phyloP scores from a whole-genome alignment of 2,797 vertebrate genomes.

The Notolabrus celidotus region DNA sequence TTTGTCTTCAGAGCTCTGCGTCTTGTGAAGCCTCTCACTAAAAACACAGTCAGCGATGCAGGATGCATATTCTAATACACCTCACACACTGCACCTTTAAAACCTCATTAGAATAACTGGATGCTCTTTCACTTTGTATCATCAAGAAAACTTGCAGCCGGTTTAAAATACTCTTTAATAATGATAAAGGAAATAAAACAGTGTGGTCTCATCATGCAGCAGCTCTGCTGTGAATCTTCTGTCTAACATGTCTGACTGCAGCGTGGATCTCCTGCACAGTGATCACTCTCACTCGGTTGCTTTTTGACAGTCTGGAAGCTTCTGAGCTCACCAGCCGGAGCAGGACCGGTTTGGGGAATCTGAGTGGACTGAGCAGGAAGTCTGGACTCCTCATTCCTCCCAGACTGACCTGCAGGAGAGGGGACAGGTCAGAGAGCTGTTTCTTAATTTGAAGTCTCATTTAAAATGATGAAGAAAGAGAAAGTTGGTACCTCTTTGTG shows the following conservation, averaged over 20 bases:
- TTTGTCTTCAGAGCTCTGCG: no score
- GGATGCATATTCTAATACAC: no score
- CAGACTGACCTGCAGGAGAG: constrained; percentile 26
- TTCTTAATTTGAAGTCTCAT: no score
- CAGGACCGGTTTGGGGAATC: constrained; percentile 56
- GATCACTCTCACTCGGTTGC: constrained; percentile 67
- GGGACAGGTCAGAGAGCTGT: neutral
- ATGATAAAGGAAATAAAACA: constrained; percentile 27
- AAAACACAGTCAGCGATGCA: no score
- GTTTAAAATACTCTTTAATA: constrained; percentile 54
- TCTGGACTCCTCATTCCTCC: constrained; percentile 26
- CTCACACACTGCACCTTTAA: no score
- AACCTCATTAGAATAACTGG: no score
- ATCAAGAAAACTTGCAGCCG: neutral
- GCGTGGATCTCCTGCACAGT: constrained; percentile 70
- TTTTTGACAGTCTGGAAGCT: constrained; percentile 74
- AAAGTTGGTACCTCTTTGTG: constrained; percentile 71
- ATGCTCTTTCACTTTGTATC: neutral
- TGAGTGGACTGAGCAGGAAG: constrained; percentile 26
- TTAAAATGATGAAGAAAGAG: no score
- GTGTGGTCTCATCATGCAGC: constrained; percentile 64
- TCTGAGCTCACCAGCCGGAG: constrained; percentile 75
- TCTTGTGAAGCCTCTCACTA: no score
- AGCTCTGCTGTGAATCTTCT: constrained; percentile 14
- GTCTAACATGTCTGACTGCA: constrained; percentile 57